A percentile compares a stretch with the other conserved stretches of the same genome.
Evolutionary conservation across 2,113 vertebrate species (phyloP).

Genomic region (Lichenostomus cassidix): DNA sequence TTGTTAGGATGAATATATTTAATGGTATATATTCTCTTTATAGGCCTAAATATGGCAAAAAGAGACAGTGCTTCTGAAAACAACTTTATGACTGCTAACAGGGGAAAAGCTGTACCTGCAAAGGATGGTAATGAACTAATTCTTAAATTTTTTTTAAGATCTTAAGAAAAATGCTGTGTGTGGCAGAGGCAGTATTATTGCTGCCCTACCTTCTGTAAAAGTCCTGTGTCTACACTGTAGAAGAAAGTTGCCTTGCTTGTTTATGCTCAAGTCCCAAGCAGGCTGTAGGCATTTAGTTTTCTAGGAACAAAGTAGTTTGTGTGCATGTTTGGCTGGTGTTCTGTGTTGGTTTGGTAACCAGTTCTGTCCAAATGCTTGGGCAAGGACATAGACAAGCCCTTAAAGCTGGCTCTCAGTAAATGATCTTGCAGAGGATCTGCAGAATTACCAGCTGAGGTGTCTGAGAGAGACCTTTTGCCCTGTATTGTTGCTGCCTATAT

Average conservation of each 20-base stretch:
- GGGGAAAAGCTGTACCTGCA: slow-evolving; percentile 36
- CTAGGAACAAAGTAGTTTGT: neutral
- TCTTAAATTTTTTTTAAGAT: neutral
- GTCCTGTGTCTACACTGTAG: neutral
- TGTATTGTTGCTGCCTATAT: neutral
- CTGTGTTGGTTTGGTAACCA: neutral
- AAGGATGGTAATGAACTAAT: slow-evolving; percentile 69
- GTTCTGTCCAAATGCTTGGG: neutral
- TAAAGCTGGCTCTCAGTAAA: neutral
- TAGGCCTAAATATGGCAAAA: slow-evolving; percentile 71
- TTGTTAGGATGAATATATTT: neutral
- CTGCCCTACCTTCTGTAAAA: neutral
- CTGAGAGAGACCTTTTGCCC: neutral
- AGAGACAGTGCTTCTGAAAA: slow-evolving; percentile 61
- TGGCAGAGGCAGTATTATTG: neutral
- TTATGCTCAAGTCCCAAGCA: neutral
- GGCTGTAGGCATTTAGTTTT: neutral
- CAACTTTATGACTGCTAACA: slow-evolving; percentile 39
- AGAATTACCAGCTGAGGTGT: neutral
- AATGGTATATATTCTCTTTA: neutral
- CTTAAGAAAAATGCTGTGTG: neutral
- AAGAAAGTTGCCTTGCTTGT: neutral
- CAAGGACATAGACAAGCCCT: neutral
- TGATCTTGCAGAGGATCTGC: neutral
- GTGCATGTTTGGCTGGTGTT: neutral